Conservation (phyloP, 1,140 invertebrate genomes). For the Ceratina calcarata region DNA sequence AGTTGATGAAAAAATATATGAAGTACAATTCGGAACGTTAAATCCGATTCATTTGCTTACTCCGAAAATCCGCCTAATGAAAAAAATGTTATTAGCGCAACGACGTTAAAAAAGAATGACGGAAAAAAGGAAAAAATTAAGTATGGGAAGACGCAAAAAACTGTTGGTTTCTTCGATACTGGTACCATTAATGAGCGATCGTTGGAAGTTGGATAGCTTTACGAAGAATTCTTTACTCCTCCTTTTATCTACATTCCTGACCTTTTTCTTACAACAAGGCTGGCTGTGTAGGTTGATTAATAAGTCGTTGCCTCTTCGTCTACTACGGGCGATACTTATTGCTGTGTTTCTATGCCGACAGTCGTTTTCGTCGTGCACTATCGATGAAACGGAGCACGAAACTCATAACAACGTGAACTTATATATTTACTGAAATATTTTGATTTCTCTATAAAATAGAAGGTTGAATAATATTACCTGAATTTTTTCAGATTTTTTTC, state of each 20-base stretch:
- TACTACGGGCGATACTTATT: slow-evolving; percentile 10
- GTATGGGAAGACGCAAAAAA: too few relatives aligned
- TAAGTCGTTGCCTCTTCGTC: slow-evolving; percentile 38
- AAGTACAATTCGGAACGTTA: too few relatives aligned
- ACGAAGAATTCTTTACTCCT: not conserved
- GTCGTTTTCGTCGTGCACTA: slow-evolving; percentile 11
- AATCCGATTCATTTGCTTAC: too few relatives aligned
- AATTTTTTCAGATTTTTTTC: not conserved
- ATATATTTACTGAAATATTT: not conserved
- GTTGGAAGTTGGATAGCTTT: slow-evolving; percentile 14
- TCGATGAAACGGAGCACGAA: slow-evolving; percentile 25
- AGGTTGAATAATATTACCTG: too few relatives aligned
- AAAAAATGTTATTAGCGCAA: too few relatives aligned
- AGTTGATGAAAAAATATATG: too few relatives aligned
- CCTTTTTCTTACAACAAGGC: slow-evolving; percentile 10
- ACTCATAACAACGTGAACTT: slow-evolving; percentile 13
- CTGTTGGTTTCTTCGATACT: not conserved
- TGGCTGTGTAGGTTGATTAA: slow-evolving; percentile 42
- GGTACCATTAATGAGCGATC: slow-evolving; percentile 13
- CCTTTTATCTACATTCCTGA: too few relatives aligned
- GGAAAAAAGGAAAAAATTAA: not conserved
- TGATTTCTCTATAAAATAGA: not conserved
- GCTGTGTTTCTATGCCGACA: not conserved
- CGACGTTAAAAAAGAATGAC: not conserved
- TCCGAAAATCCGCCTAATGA: not conserved